A percentile compares a stretch with the other conserved stretches of the same genome.
Evolutionary conservation across 1,140 invertebrate genomes (phyloP).

Genomic region (Paracyclopina nana): DNA sequence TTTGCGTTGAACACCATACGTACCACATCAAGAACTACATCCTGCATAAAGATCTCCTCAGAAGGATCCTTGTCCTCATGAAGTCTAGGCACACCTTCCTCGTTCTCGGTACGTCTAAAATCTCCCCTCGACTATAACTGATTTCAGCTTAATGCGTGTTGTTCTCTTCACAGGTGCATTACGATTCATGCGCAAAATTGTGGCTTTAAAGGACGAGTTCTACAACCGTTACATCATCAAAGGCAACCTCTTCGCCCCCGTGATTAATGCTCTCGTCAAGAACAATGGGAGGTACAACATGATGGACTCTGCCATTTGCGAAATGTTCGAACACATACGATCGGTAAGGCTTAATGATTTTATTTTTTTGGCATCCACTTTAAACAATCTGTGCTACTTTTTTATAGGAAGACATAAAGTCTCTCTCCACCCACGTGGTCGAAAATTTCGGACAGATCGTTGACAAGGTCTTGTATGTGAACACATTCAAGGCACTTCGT

Average conservation of each 20-base stretch:
- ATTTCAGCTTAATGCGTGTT: neutral
- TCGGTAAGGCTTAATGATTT: conserved; percentile 35
- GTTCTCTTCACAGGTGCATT: conserved; percentile 43
- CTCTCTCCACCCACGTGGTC: conserved; percentile 77
- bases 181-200: conserved; percentile 87
- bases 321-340: conserved; percentile 98
- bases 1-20: conserved; percentile 98
- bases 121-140: neutral
- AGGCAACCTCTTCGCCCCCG: conserved; percentile 79
- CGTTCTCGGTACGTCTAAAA: conserved; percentile 50
- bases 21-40: conserved; percentile 98
- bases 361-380: neutral
- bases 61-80: conserved; percentile 83
- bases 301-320: conserved; percentile 92
- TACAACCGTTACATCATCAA: conserved; percentile 93
- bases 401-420: conserved; percentile 72
- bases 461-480: conserved; percentile 85
- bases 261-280: conserved; percentile 83
- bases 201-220: conserved; percentile 93
- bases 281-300: conserved; percentile 97
- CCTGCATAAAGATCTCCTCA: conserved; percentile 84
- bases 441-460: conserved; percentile 84
- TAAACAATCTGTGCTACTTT: conserved; percentile 2
- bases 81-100: conserved; percentile 95
- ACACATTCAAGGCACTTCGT: conserved; percentile 84